These are phyloP conservation scores for Phymanthus crucifer DNA, from an alignment of 92 coral and sea anemone species.

Conservation along the genomic window DNA sequence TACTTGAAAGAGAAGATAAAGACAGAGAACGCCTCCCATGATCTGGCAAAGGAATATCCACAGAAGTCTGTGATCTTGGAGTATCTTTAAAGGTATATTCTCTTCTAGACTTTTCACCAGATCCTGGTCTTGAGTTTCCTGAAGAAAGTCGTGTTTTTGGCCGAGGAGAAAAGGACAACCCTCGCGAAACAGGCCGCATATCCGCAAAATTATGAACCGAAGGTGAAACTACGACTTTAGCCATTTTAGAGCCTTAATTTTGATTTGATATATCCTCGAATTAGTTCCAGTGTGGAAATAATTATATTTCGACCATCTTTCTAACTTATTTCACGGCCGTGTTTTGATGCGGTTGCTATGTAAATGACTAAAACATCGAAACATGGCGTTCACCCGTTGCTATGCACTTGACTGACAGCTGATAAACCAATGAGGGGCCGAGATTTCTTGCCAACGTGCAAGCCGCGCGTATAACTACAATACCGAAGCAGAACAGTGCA, in stretches of 20 bases:
- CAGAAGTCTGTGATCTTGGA: slow-evolving; percentile 34
- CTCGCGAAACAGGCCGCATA: slow-evolving; percentile 77
- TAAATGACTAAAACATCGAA: slow-evolving; percentile 18
- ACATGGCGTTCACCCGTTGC: slow-evolving; percentile 61
- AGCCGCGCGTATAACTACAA: too few species aligned
- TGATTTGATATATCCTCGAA: not conserved
- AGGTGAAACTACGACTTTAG: slow-evolving; percentile 80
- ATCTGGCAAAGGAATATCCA: slow-evolving; percentile 36
- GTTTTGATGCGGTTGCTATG: slow-evolving; percentile 70
- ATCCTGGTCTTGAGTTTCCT: slow-evolving; percentile 57
- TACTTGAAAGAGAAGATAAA: slow-evolving; percentile 49
- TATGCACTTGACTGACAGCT: slow-evolving; percentile 50
- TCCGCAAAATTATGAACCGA: slow-evolving; percentile 76
- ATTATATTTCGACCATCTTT: slow-evolving; percentile 14
- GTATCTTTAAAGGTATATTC: slow-evolving; percentile 21
- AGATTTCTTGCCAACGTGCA: not conserved
- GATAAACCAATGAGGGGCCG: slow-evolving; percentile 30
- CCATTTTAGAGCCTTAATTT: slow-evolving; percentile 41
- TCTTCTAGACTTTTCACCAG: slow-evolving; percentile 49
- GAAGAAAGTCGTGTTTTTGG: slow-evolving; percentile 67
- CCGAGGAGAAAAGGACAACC: slow-evolving; percentile 67
- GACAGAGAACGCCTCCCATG: slow-evolving; percentile 66
- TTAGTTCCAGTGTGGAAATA: slow-evolving; percentile 3
- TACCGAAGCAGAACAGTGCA: too few species aligned
- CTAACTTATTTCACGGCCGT: slow-evolving; percentile 26